Conservation (phyloP, 2,797 vertebrate species). For the Chelonia mydas region DNA sequence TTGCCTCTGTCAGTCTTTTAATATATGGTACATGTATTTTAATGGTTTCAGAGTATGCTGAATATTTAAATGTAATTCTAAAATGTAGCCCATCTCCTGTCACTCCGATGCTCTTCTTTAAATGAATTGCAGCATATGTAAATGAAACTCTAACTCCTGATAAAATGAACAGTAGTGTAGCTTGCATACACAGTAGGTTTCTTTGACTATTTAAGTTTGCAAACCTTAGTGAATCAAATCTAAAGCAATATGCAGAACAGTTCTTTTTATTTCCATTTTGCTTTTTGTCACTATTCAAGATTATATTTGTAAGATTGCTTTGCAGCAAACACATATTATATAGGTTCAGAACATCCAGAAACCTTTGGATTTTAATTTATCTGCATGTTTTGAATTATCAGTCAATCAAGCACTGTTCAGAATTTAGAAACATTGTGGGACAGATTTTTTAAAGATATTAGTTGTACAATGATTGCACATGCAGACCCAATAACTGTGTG, state of each 20-base stretch:
- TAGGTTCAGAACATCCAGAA: conserved; percentile 45
- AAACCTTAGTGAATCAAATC: background rate
- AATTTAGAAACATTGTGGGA: conserved; percentile 38
- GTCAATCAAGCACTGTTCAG: conserved; percentile 45
- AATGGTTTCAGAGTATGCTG: background rate
- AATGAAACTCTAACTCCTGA: background rate
- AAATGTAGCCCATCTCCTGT: background rate
- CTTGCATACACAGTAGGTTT: background rate
- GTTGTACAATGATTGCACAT: conserved; percentile 39
- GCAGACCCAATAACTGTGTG: conserved; percentile 36
- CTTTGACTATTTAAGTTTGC: conserved; percentile 12
- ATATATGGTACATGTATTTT: background rate
- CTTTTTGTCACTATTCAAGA: conserved; percentile 22
- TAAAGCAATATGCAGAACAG: conserved; percentile 6
- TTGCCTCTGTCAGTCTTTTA: background rate
- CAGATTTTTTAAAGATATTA: conserved; percentile 23
- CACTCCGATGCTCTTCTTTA: background rate
- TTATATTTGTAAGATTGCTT: conserved; percentile 32
- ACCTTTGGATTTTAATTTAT: conserved; percentile 59
- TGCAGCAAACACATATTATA: conserved; percentile 36
- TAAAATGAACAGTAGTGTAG: background rate
- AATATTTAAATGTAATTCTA: background rate
- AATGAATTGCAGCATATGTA: background rate
- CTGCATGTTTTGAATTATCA: conserved; percentile 53
- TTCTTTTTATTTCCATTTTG: conserved; percentile 2